Evolutionary conservation across 2,113 vertebrate species (phyloP).

Genomic region (Atrichornis clamosus): DNA sequence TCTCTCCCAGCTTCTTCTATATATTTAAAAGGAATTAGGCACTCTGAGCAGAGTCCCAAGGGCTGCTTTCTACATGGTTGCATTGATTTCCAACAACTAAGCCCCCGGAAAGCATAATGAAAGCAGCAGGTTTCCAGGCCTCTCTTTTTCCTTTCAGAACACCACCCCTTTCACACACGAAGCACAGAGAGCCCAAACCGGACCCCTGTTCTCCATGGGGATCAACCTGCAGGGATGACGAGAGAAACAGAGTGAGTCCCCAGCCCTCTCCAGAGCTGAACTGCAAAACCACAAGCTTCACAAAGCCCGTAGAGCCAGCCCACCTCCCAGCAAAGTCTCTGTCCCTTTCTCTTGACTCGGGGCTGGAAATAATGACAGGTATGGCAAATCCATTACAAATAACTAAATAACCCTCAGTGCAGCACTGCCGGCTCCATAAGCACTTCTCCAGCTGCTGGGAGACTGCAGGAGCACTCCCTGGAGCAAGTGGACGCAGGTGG

Average conservation of each 20-base stretch:
- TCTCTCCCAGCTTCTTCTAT: not conserved
- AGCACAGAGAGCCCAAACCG: not conserved
- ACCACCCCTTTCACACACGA: not conserved
- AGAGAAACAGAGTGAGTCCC: not conserved
- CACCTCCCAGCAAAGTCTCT: not conserved
- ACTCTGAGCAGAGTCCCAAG: not conserved
- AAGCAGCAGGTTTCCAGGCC: not conserved
- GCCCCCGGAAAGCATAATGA: not conserved
- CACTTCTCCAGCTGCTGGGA: not conserved
- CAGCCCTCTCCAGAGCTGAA: not conserved
- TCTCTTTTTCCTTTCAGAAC: not conserved
- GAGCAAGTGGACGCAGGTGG: not conserved
- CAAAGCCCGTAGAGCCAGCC: not conserved
- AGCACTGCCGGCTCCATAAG: not conserved
- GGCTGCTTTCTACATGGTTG: not conserved
- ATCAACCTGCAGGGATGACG: not conserved
- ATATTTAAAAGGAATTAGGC: not conserved
- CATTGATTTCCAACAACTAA: not conserved
- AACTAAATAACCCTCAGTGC: not conserved
- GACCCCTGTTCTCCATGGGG: not conserved
- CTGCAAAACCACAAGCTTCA: not conserved
- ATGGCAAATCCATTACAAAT: constrained; percentile 1
- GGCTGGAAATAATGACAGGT: constrained; percentile 14
- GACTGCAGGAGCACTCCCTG: not conserved
- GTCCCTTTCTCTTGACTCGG: not conserved